Percentiles rank a stretch among this genome's conserved stretches.
Evolutionary conservation across 1,140 invertebrate species (phyloP).

Genomic region (Drosophila arawakana): DNA sequence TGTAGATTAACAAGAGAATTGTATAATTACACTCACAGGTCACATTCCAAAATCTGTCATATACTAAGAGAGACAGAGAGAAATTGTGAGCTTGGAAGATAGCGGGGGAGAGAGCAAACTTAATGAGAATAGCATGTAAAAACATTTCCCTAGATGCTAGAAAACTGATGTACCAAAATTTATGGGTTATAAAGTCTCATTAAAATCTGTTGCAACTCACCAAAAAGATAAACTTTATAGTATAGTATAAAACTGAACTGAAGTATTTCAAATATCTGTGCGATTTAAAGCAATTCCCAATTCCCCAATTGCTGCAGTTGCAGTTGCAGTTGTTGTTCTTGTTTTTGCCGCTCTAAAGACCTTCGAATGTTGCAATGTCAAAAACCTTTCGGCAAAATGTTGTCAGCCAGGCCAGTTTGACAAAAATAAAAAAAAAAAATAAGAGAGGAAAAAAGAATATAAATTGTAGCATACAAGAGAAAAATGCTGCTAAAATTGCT

Average conservation of each 20-base stretch:
- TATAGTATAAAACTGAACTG: not conserved
- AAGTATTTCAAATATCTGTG: slow-evolving; percentile 12
- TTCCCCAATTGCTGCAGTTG: slow-evolving; percentile 7
- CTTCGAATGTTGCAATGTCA: slow-evolving; percentile 61
- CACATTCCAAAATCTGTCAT: slow-evolving; percentile 14
- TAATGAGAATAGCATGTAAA: slow-evolving; percentile 21
- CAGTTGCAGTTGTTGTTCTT: slow-evolving; percentile 18
- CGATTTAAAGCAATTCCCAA: slow-evolving; percentile 11
- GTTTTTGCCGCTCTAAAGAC: slow-evolving; percentile 43
- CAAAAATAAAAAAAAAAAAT: slow-evolving; percentile 43
- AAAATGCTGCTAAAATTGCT: slow-evolving; percentile 57
- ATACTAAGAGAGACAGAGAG: not conserved
- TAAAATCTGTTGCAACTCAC: too few relatives aligned
- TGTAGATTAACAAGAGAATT: slow-evolving; percentile 42
- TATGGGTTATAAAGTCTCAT: too few relatives aligned
- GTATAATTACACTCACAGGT: slow-evolving; percentile 31
- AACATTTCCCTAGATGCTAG: not conserved
- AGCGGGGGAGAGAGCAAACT: not conserved
- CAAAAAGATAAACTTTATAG: too few relatives aligned
- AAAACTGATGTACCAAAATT: not conserved
- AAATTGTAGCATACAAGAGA: slow-evolving; percentile 58
- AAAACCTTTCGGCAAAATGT: slow-evolving; percentile 52
- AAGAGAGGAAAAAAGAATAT: slow-evolving; percentile 22
- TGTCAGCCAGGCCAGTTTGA: slow-evolving; percentile 46
- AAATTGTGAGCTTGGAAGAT: not conserved